Evolutionary conservation across 2,797 vertebrate genomes (phyloP), one percentile per base, ranked within the genome.

Genomic region (Leptoclinus maculatus): DNA sequence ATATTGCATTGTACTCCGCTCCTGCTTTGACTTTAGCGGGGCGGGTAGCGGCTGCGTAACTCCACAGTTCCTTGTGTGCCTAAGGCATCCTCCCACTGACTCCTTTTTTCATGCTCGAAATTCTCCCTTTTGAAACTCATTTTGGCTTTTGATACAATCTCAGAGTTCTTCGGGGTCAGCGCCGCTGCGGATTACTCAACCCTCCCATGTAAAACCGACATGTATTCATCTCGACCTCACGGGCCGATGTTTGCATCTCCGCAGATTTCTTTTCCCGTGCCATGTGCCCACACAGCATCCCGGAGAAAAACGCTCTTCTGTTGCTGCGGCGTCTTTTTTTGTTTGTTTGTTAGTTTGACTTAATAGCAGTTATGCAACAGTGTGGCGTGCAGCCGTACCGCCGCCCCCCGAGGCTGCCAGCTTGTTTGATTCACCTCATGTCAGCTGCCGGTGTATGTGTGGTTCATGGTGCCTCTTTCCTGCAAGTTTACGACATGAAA

Each of bases 101-200:
- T 87, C 71, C 77, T 83, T 91, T 87, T 67, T 88, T 83, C 67
- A 84, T 83, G 82, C 85, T 88, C 51, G 43, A 85, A 87, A 80
- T 88, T 65, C 85, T 91, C 57, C 78, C 84, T 90, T 89, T 92
- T 91, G 43, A 89, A 87, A 89, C 80, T 80, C 82, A 84, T 90
- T 93, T 92, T 84, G 34, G 59, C 78, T 89, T 94, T 92, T 95
- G 93, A 95, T 93, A 79, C 89, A 87, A 91, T 93, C 93, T 88
- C 63, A 3, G 83, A 88, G 92, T 86, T 91, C 83, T 78, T 68
- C 41, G 79, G 53, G 91, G 88, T 91, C 87, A 71, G 78, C 87
- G 49, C 91, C 82, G 0, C 79, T 69, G 93, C 54, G 93, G 87
- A 90, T 94, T 90, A 79, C 82, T 83, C 83, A 87, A 80, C 80